phyloP scores from a whole-genome alignment of 1,140 invertebrate genomes.

The Brachionus rubens region DNA sequence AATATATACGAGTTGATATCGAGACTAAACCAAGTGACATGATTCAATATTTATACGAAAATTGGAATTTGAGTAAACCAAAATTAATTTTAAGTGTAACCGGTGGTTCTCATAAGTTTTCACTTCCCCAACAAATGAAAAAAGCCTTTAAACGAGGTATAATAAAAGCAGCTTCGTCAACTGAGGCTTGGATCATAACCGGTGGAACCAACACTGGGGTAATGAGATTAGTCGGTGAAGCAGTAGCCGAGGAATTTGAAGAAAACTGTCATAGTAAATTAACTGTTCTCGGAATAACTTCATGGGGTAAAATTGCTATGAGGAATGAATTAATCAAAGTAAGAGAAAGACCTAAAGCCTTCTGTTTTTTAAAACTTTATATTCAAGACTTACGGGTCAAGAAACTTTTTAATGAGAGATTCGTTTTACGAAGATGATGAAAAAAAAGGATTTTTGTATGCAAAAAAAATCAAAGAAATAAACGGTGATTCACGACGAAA shows the following conservation, averaged over 20 bases:
- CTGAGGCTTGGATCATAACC: constrained; percentile 93
- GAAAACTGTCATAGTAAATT: constrained; percentile 64
- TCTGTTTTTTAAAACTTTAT: neutral
- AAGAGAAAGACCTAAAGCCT: neutral
- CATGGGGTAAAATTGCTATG: constrained; percentile 35
- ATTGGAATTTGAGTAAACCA: constrained; percentile 89
- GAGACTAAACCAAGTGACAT: constrained; percentile 34
- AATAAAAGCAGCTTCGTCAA: constrained; percentile 91
- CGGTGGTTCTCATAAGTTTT: constrained; percentile 84
- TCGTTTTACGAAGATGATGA: too few relatives aligned
- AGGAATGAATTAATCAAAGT: constrained; percentile 1
- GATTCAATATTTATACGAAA: constrained; percentile 59
- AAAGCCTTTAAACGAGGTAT: constrained; percentile 90
- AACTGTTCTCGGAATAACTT: constrained; percentile 61
- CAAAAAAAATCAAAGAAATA: neutral
- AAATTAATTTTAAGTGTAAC: constrained; percentile 94
- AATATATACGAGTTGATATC: constrained; percentile 33
- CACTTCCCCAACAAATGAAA: constrained; percentile 83
- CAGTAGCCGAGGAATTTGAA: constrained; percentile 69
- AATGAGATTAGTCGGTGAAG: constrained; percentile 64
- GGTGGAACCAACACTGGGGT: constrained; percentile 90
- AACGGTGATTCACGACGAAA: neutral
- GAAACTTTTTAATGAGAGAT: neutral
- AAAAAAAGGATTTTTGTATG: too few relatives aligned
- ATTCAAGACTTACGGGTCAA: neutral